Base-by-base conservation (phyloP, 2,113 vertebrate genomes). In the Ophthalmolycus amberensis region DNA sequence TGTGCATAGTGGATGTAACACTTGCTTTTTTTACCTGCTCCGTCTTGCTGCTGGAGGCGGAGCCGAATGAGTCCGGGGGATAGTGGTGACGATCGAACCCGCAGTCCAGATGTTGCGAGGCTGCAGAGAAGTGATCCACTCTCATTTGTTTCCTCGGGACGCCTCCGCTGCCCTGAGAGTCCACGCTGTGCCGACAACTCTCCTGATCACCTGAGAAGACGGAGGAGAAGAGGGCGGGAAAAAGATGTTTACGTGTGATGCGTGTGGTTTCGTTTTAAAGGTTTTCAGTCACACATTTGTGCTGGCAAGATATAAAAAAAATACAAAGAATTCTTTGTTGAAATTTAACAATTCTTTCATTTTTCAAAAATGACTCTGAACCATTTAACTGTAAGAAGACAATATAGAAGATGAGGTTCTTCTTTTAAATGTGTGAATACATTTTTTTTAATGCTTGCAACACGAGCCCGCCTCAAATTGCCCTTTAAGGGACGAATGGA, bases 31-130 rank as follows among this genome's bases (percentile, higher is more conserved):
- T 5, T 52, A 98, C 97, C 96, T 98, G 97, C 77, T 98, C 96
- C 1, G 95, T 90, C 89, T 98, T 98, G 90, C 94, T 94, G 82
- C 94, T 82, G 70, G 96, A 93, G 42, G 94, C 84, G 5, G 95
- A 92, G 71, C 94, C 72, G 7, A 97, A 97, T 18, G 96, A 90
- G 75, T 97, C 97, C 0, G 95, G 71, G 5, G 95, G 86, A 69
- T 96, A 97, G 91, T 95, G 96, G 84, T 96, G 97, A 6, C 97
- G 93, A 60, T 98, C 96, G 0, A 97, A 97, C 0, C 96, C 95
- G 5, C 97, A 97, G 88, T 97, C 97, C 15, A 97, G 92, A 50
- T 96, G 96, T 74, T 96, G 96, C 0, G 92, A 58, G 5, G 88
- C 82, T 52, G 94, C 85, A 10, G 95, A 85, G 69, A 96, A 97